Percentiles rank a stretch among this genome's conserved stretches.
phyloP scores from a whole-genome alignment of 2,888 invertebrate genomes.

The Germaria angustata region DNA sequence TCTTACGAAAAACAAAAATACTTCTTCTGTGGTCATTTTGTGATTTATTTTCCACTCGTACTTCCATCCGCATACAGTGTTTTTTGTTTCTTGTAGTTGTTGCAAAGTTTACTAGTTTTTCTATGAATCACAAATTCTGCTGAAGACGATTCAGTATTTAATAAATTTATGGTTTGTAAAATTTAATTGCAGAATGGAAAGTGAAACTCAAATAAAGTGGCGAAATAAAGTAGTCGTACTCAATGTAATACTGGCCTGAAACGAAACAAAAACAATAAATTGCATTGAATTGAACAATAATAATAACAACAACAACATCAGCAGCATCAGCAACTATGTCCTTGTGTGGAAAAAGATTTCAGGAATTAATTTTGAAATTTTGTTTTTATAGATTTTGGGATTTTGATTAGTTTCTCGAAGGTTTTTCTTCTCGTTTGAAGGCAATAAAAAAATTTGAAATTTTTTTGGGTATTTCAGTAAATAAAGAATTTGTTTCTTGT shows the following conservation, averaged over 20 bases:
- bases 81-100: background rate
- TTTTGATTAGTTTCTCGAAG: background rate
- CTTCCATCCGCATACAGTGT: background rate
- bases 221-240: conserved; percentile 24
- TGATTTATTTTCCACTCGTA: conserved; percentile 1
- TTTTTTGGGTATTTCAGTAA: background rate
- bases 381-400: background rate
- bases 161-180: conserved; percentile 48
- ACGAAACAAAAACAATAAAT: background rate
- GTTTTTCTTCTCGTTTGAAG: background rate
- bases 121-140: conserved; percentile 1
- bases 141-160: conserved; percentile 27
- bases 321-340: too few species aligned
- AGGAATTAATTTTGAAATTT: background rate
- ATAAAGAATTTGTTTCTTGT: background rate
- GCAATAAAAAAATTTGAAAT: background rate
- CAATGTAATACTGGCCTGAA: background rate
- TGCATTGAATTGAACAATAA: background rate
- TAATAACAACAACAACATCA: too few species aligned
- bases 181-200: conserved; percentile 35
- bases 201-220: conserved; percentile 12
- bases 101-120: conserved; percentile 4
- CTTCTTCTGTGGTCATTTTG: conserved; percentile 2
- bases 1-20: conserved; percentile 18
- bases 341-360: background rate